These are phyloP conservation scores for Pampus argenteus DNA, from an alignment of 2,797 vertebrate species.

Conservation along the genomic window DNA sequence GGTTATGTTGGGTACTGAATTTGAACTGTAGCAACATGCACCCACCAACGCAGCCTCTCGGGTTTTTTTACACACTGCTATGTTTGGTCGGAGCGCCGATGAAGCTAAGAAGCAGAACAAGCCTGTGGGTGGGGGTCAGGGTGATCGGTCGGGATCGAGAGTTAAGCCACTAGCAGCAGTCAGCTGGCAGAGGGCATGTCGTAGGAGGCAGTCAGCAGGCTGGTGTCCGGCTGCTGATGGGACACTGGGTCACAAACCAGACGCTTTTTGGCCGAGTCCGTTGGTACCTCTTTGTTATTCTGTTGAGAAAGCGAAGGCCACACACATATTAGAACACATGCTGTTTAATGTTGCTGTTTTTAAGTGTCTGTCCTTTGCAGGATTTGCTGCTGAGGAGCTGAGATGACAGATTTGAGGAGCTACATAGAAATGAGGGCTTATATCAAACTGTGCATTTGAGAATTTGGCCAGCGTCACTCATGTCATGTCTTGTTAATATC, in stretches of 20 bases:
- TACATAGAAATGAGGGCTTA: constrained; percentile 14
- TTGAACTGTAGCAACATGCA: too few relatives aligned
- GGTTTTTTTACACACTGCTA: background rate
- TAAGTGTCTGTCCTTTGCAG: background rate
- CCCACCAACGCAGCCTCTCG: too few relatives aligned
- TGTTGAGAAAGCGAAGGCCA: background rate
- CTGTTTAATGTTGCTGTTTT: background rate
- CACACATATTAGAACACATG: constrained; percentile 1
- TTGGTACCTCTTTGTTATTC: constrained; percentile 26
- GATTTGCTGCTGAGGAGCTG: constrained; percentile 7
- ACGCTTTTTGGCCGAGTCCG: background rate
- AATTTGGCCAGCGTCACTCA: constrained; percentile 44
- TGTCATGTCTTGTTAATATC: constrained; percentile 50
- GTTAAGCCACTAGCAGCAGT: constrained; percentile 31
- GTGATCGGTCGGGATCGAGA: background rate
- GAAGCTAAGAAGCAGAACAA: background rate
- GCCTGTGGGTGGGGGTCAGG: background rate
- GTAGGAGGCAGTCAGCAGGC: constrained; percentile 12
- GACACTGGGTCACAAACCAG: constrained; percentile 12
- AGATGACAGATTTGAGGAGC: constrained; percentile 46
- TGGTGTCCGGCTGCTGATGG: constrained; percentile 13
- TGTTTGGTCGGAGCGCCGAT: background rate
- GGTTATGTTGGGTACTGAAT: too few relatives aligned
- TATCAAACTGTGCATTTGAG: constrained; percentile 24
- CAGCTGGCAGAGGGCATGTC: constrained; percentile 38